These are phyloP conservation scores for Pseudonaja textilis DNA, from an alignment of 2,113 vertebrate species.

Conservation along the genomic window DNA sequence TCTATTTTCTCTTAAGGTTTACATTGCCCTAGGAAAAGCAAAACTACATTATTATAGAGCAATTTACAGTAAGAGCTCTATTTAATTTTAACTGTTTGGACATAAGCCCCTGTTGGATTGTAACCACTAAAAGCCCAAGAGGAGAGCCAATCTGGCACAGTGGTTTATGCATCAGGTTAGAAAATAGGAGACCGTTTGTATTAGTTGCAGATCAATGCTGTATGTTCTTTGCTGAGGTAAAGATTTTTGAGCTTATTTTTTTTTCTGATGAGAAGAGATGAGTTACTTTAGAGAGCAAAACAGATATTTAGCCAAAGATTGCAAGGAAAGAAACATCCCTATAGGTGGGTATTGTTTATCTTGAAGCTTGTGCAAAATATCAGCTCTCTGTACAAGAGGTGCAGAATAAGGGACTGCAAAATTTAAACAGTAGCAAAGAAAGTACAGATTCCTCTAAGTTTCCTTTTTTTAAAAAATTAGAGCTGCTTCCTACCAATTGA, in stretches of 20 bases:
- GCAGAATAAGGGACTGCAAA: background rate
- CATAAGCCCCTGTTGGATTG: slow-evolving; percentile 64
- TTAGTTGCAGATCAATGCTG: background rate
- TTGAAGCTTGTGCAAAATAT: background rate
- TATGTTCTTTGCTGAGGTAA: background rate
- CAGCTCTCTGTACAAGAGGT: background rate
- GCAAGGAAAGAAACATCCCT: background rate
- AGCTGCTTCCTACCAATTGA: background rate
- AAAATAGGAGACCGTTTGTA: background rate
- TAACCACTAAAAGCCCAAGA: slow-evolving; percentile 62
- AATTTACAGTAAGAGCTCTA: slow-evolving; percentile 59
- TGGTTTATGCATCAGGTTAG: background rate
- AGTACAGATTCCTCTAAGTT: background rate
- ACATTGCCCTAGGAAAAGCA: slow-evolving; percentile 44
- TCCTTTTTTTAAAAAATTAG: background rate
- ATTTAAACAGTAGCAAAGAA: background rate
- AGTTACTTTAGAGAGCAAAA: background rate
- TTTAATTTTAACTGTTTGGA: slow-evolving; percentile 63
- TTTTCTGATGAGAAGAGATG: background rate
- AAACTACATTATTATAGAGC: slow-evolving; percentile 52
- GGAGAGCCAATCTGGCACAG: background rate
- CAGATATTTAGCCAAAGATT: background rate
- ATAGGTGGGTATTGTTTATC: background rate
- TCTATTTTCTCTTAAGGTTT: slow-evolving; percentile 58
- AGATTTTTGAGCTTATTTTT: background rate